A percentile compares a stretch with the other conserved stretches of the same genome.
Conservation (phyloP, 1,140 invertebrate genomes). For the Trachymyrmex septentrionalis region DNA sequence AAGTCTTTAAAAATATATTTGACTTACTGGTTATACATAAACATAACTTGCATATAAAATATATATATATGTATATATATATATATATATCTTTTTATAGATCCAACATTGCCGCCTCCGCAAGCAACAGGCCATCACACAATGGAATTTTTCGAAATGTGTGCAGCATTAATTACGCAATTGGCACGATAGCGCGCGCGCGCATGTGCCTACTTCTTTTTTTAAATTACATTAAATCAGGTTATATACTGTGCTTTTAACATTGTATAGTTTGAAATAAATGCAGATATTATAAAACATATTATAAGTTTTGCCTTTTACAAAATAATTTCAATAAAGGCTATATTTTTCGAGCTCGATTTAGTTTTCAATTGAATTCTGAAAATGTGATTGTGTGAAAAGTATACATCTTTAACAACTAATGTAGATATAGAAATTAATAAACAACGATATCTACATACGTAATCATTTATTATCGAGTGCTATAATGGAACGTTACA, state of each 20-base stretch:
- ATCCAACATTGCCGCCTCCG: slow-evolving; percentile 85
- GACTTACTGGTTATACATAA: not conserved
- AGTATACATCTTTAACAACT: not conserved
- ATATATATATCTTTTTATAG: slow-evolving; percentile 68
- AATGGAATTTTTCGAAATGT: slow-evolving; percentile 99
- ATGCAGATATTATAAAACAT: slow-evolving; percentile 58
- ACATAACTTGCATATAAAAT: slow-evolving; percentile 17
- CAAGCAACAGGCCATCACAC: slow-evolving; percentile 93
- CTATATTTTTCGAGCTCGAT: slow-evolving; percentile 24
- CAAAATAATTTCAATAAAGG: slow-evolving; percentile 59
- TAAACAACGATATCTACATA: slow-evolving; percentile 19
- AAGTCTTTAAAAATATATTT: slow-evolving; percentile 62
- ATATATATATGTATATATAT: not conserved
- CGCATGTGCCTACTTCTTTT: slow-evolving; percentile 39
- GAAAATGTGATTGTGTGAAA: not conserved
- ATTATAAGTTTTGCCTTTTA: slow-evolving; percentile 50
- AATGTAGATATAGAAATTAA: slow-evolving; percentile 43
- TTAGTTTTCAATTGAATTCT: slow-evolving; percentile 10
- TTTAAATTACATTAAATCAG: slow-evolving; percentile 52
- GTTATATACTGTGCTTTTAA: slow-evolving; percentile 59
- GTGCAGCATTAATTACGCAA: slow-evolving; percentile 98
- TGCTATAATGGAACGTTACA: slow-evolving; percentile 71
- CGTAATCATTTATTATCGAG: slow-evolving; percentile 45
- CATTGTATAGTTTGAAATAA: slow-evolving; percentile 45
- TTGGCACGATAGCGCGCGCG: slow-evolving; percentile 92